A percentile compares a stretch with the other conserved stretches of the same genome.
Conservation (phyloP, 2,797 vertebrate species). For the Oreortyx pictus region DNA sequence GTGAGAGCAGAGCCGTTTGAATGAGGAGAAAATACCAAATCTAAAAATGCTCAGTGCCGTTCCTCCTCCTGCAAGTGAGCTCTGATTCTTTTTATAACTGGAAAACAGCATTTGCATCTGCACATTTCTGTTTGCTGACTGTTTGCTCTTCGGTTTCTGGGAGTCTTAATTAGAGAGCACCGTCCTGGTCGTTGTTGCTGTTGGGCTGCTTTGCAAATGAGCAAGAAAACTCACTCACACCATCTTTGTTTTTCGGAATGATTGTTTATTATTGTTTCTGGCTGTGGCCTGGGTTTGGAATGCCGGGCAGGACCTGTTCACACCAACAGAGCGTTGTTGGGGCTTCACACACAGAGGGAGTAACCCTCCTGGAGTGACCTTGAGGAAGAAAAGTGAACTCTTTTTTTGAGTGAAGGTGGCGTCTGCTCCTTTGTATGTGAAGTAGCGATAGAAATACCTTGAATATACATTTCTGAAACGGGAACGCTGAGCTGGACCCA, state of each 20-base stretch:
- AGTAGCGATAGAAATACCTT: neutral
- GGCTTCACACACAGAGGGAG: slow-evolving; percentile 18
- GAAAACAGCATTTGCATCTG: slow-evolving; percentile 23
- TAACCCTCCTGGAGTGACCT: slow-evolving; percentile 53
- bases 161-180: slow-evolving; percentile 44
- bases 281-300: slow-evolving; percentile 81
- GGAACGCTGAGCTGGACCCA: neutral
- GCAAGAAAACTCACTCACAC: slow-evolving; percentile 77
- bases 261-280: slow-evolving; percentile 84
- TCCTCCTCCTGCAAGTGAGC: slow-evolving; percentile 30
- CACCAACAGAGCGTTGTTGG: slow-evolving; percentile 47
- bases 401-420: slow-evolving; percentile 2
- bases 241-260: slow-evolving; percentile 80
- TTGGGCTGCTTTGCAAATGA: slow-evolving; percentile 84
- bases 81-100: slow-evolving; percentile 54
- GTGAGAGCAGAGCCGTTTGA: slow-evolving; percentile 8
- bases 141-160: slow-evolving; percentile 50
- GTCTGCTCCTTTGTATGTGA: slow-evolving; percentile 2
- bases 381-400: slow-evolving; percentile 50
- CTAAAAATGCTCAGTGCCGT: neutral
- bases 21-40: slow-evolving; percentile 35
- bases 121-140: slow-evolving; percentile 44
- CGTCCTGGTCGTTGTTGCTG: slow-evolving; percentile 75
- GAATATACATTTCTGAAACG: neutral
- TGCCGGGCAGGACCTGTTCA: slow-evolving; percentile 67